phyloP scores from a whole-genome alignment of 2,113 vertebrate species.

The Petrocephalus microphthalmus region DNA sequence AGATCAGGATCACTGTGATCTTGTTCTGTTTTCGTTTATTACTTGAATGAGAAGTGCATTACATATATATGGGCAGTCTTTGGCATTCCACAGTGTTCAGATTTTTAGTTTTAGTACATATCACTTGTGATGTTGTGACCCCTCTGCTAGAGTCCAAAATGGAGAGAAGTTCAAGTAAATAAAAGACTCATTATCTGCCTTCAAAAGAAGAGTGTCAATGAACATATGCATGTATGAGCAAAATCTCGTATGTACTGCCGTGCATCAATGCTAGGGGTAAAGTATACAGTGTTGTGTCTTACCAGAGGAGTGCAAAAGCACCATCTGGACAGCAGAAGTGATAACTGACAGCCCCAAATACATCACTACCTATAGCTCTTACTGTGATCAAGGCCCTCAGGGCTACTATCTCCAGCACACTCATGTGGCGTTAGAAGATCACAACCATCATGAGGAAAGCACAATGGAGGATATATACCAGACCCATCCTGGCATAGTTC shows the following conservation, averaged over 20 bases:
- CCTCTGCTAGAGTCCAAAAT: background rate
- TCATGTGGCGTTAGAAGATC: background rate
- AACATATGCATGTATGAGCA: background rate
- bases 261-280: background rate
- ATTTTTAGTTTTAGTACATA: background rate
- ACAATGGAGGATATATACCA: background rate
- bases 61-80: background rate
- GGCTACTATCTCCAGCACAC: background rate
- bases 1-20: too few relatives aligned
- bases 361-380: background rate
- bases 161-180: background rate
- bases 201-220: background rate
- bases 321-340: background rate
- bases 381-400: background rate
- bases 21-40: too few relatives aligned
- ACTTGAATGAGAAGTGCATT: too few relatives aligned
- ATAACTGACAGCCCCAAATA: background rate
- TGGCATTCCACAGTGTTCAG: background rate
- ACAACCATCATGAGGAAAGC: background rate
- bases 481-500: background rate
- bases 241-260: background rate
- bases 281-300: background rate
- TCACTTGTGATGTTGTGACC: background rate
- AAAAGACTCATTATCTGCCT: background rate
- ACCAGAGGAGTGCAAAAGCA: background rate